Base-by-base conservation (phyloP, 2,797 vertebrate species). In the Myotis daubentonii region DNA sequence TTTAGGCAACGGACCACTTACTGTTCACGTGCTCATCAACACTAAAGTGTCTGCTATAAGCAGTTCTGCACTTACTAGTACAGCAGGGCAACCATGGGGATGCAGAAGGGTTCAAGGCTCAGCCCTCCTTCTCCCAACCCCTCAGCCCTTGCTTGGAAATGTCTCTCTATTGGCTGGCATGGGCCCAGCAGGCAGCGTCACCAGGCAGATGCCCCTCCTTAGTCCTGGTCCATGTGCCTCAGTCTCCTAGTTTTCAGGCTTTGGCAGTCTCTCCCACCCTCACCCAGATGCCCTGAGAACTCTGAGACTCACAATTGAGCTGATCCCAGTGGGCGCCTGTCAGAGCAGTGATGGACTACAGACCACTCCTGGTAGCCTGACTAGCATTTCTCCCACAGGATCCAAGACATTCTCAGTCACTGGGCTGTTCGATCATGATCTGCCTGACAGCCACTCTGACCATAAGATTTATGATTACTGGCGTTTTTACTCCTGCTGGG, bases 381-480 rank as follows among this genome's bases (percentile, higher is more conserved):
- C 4, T 22, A 4, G 5, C n/a, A 11, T 51, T 86, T 80, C 53
- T 75, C 92, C 70, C 30, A 83, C 9, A 66, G 22, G 16, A 47
- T 72, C 0, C 2, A 8, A 60, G 13, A 53, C 19, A 82, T 41
- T 30, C 57, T 80, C 2, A n/a, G 5, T 22, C 55, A 62, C n/a
- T 44, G 22, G 22, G 6, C 11, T 80, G 6, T n/a, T 57, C 28
- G 7, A 5, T 90, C 12, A 0, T 17, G 22, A 51, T 66, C n/a
- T 28, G 79, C 25, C 22, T 91, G 74, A 96, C 91, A 90, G 9
- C 8, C 23, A 51, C 28, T 47, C 49, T 71, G 41, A 93, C 57
- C n/a, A 38, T 88, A 41, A 68, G 49, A 92, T 49, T 71, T 62
- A 87, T 74, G 86, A 68, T 53, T 65, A 19, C 8, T 79, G 75